phyloP scores from a whole-genome alignment of 2,888 invertebrate genomes.

The Gerris lacustris region DNA sequence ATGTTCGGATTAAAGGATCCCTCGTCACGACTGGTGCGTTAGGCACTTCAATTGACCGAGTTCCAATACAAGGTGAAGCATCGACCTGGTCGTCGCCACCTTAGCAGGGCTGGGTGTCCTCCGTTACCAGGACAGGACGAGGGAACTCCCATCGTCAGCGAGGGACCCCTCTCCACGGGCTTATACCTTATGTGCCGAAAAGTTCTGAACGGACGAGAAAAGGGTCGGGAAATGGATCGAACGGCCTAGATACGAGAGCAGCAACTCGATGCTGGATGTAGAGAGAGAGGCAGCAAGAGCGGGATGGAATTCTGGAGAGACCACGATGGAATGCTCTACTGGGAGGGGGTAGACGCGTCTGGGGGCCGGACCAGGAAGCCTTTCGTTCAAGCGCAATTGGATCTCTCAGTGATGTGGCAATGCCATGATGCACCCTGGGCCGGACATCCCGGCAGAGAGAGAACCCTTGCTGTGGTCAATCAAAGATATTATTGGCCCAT shows the following conservation, averaged over 20 bases:
- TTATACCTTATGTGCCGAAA: too few species aligned
- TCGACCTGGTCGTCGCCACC: conserved; percentile 18
- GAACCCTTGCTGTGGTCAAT: conserved; percentile 29
- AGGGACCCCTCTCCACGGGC: too few species aligned
- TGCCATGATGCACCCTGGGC: conserved; percentile 28
- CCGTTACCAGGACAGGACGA: too few species aligned
- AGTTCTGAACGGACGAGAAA: too few species aligned
- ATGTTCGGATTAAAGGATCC: conserved; percentile 35
- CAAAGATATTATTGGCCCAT: conserved; percentile 32
- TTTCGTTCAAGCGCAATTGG: neutral
- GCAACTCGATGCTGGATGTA: too few species aligned
- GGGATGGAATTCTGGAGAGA: too few species aligned
- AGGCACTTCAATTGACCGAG: conserved; percentile 34
- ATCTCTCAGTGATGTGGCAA: neutral
- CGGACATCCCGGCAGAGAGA: conserved; percentile 31
- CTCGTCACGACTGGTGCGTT: conserved; percentile 34
- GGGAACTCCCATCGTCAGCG: too few species aligned
- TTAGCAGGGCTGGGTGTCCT: too few species aligned
- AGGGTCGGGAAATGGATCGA: too few species aligned
- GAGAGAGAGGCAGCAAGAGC: too few species aligned
- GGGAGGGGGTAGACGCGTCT: neutral
- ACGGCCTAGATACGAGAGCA: too few species aligned
- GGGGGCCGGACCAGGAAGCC: conserved; percentile 20
- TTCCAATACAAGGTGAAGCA: conserved; percentile 30
- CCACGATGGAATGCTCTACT: neutral